Evolutionary conservation across 1,140 invertebrate species (phyloP).

Genomic region (Saccostrea echinata): DNA sequence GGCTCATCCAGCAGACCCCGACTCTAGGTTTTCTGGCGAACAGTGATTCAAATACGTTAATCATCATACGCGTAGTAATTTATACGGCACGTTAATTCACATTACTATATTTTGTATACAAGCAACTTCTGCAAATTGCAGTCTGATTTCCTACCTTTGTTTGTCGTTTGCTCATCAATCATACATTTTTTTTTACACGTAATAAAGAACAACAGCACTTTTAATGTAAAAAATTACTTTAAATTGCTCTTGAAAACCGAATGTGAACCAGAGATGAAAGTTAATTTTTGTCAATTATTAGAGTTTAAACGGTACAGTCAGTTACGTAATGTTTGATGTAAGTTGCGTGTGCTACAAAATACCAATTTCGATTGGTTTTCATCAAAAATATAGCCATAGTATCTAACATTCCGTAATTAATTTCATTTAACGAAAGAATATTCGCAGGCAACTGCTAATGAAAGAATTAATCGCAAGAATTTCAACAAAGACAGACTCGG

Average conservation of each 20-base stretch:
- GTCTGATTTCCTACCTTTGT: too few relatives aligned
- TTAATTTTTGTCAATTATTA: neutral
- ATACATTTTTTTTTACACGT: neutral
- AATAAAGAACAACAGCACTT: neutral
- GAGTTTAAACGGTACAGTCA: neutral
- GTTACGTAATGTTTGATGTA: neutral
- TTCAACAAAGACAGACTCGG: neutral
- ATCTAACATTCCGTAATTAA: neutral
- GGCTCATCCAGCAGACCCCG: too few relatives aligned
- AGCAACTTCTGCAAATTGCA: too few relatives aligned
- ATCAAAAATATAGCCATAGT: neutral
- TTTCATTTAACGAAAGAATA: neutral
- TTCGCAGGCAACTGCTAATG: too few relatives aligned
- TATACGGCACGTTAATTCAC: too few relatives aligned
- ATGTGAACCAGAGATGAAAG: neutral
- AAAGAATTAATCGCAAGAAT: neutral
- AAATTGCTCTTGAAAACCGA: neutral
- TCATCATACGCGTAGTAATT: too few relatives aligned
- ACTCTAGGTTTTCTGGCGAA: too few relatives aligned
- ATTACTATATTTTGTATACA: too few relatives aligned
- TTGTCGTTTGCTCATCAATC: neutral
- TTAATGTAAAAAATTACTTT: conserved; percentile 8
- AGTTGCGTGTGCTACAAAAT: conserved; percentile 10
- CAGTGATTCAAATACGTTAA: too few relatives aligned
- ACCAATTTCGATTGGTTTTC: neutral